A percentile compares a stretch with the other conserved stretches of the same genome.
Evolutionary conservation across 2,113 vertebrate genomes (phyloP).

Genomic region (Mesitornis unicolor): DNA sequence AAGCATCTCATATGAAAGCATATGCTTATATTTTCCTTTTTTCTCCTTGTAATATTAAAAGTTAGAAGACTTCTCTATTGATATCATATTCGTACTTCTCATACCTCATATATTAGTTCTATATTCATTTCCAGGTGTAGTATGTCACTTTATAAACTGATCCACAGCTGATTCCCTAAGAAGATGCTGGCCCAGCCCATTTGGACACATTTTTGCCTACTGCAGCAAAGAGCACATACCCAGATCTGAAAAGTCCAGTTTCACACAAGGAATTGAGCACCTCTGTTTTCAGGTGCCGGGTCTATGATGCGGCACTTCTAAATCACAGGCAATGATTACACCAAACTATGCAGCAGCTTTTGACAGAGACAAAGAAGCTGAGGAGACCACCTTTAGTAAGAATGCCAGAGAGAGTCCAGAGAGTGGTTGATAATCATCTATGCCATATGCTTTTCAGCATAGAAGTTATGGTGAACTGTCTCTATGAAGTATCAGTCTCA

Average conservation of each 20-base stretch:
- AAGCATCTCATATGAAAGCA: not conserved
- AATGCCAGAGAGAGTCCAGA: not conserved
- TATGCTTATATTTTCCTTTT: not conserved
- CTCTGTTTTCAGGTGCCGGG: accelerated
- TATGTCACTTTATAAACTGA: not conserved
- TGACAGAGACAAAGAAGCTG: not conserved
- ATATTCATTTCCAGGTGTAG: not conserved
- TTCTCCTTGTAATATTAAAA: not conserved
- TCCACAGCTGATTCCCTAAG: not conserved
- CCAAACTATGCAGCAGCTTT: not conserved
- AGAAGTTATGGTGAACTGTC: not conserved
- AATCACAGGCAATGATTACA: not conserved
- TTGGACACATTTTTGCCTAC: not conserved
- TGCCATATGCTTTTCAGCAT: not conserved
- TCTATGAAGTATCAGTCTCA: not conserved
- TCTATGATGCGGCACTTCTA: not conserved
- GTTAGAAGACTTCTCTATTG: not conserved
- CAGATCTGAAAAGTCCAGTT: not conserved
- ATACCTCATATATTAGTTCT: not conserved
- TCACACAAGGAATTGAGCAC: not conserved
- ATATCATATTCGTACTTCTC: not conserved
- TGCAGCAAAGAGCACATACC: not conserved
- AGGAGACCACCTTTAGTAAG: not conserved
- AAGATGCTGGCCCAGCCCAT: not conserved
- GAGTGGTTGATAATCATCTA: not conserved